Conservation (phyloP, 2,888 invertebrate species). For the Ophraella communa region DNA sequence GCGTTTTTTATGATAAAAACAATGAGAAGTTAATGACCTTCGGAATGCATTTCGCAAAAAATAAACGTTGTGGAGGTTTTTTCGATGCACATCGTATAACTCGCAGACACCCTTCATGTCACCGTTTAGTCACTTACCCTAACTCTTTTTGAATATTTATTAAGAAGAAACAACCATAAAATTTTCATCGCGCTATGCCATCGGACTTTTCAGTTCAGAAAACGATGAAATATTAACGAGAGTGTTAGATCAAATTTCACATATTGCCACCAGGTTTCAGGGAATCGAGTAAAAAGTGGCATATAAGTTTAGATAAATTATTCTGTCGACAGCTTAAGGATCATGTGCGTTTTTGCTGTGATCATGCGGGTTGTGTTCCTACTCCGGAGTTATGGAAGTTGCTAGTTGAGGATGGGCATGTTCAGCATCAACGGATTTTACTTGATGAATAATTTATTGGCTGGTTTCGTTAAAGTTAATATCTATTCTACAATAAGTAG, state of each 20-base stretch:
- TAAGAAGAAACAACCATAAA: slow-evolving; percentile 25
- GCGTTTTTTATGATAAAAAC: too few relatives aligned
- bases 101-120: too few relatives aligned
- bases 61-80: too few relatives aligned
- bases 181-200: slow-evolving; percentile 17
- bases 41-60: too few relatives aligned
- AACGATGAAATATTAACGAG: slow-evolving; percentile 27
- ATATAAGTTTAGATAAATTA: slow-evolving; percentile 3
- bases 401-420: too few relatives aligned
- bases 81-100: too few relatives aligned
- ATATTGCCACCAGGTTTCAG: slow-evolving; percentile 26
- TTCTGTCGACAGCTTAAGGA: slow-evolving; percentile 31
- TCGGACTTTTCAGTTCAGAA: neutral
- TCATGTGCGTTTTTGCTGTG: neutral
- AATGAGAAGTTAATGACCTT: too few relatives aligned
- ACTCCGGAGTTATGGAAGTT: neutral
- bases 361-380: neutral
- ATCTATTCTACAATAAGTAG: too few relatives aligned
- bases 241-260: slow-evolving; percentile 26
- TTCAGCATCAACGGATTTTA: neutral
- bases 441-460: too few relatives aligned
- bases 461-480: too few relatives aligned
- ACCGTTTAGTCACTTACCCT: slow-evolving; percentile 2
- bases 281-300: slow-evolving; percentile 12
- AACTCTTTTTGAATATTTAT: slow-evolving; percentile 15